Evolutionary conservation across 2,888 invertebrate genomes (phyloP).

Genomic region (Tethea ocularis): DNA sequence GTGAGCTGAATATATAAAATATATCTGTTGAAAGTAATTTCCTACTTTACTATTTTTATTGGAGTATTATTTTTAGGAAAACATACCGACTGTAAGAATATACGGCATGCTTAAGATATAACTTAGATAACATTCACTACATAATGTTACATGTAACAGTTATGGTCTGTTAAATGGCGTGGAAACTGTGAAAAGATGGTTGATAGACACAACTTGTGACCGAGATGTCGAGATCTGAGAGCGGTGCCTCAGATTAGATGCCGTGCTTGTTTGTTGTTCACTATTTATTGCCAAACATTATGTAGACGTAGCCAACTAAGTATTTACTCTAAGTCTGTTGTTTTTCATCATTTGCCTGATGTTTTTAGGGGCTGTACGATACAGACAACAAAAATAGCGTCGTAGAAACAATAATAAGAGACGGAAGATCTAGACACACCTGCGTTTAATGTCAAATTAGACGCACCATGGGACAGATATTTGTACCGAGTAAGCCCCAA

Average conservation of each 20-base stretch:
- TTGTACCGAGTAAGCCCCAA: background rate
- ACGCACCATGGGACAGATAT: background rate
- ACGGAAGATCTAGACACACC: background rate
- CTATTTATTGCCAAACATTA: constrained; percentile 66
- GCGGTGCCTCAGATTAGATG: constrained; percentile 30
- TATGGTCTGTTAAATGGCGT: constrained; percentile 67
- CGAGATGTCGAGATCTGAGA: constrained; percentile 32
- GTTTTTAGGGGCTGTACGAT: constrained; percentile 15
- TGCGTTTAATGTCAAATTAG: constrained; percentile 7
- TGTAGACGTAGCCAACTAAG: constrained; percentile 42
- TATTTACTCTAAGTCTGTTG: constrained; percentile 37
- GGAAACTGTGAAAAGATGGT: constrained; percentile 70
- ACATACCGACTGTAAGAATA: constrained; percentile 6
- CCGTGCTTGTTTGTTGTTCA: constrained; percentile 60
- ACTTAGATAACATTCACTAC: constrained; percentile 47
- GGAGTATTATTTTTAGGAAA: no score
- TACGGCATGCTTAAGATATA: constrained; percentile 24
- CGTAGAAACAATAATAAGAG: background rate
- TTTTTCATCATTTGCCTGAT: constrained; percentile 26
- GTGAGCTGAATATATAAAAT: no score
- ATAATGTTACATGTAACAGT: constrained; percentile 55
- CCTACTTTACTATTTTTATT: no score
- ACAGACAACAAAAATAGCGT: constrained; percentile 16
- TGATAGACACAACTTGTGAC: constrained; percentile 56
- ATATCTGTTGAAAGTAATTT: no score